Evolutionary conservation across 1,140 invertebrate species (phyloP), one percentile per base, ranked within the genome.

Genomic region (Hyles euphorbiae): DNA sequence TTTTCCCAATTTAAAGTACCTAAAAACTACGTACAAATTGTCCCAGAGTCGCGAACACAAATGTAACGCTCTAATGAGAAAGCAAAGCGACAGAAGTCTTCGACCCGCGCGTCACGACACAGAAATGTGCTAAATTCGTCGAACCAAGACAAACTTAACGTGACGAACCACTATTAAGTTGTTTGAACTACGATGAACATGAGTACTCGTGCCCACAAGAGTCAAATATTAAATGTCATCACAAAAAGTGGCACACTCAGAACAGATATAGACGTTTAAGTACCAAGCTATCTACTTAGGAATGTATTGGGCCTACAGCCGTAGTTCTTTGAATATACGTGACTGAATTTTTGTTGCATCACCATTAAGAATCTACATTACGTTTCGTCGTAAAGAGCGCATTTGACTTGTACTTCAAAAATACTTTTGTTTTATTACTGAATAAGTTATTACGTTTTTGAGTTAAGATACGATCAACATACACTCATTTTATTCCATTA

Each of bases 61-160:
- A 74, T 76, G 78, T 82, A 77, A 85, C 79, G 79, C 74, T 83
- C 82, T 83, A 84, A 86, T 78, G 78, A 74, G 69, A 76, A 80
- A 78, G 76, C 72, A 80, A 81, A 81, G 63, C 64, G 66, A 58
- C 68, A 67, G 70, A 72, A 69, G 72, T 72, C 74, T 72, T 61
- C 72, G 77, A 77, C 73, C 74, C 65, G 47, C 34, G 32, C 65
- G 71, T 83, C 79, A 84, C 78, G 81, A 71, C 72, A 63, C 70
- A 74, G 67, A 70, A 78, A 80, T 73, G 81, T 82, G 81, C 81
- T 85, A 87, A 87, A 87, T 80, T 78, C 71, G 67, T 70, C 67
- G 70, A 67, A 71, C 58, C 61, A 72, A 72, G 73, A 66, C 75
- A 75, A 78, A 73, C 75, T 70, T 32, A 66, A 74, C 81, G 81